A percentile compares a stretch with the other conserved stretches of the same genome.
phyloP scores from a whole-genome alignment of 2,797 vertebrate genomes.

The Squalus acanthias region DNA sequence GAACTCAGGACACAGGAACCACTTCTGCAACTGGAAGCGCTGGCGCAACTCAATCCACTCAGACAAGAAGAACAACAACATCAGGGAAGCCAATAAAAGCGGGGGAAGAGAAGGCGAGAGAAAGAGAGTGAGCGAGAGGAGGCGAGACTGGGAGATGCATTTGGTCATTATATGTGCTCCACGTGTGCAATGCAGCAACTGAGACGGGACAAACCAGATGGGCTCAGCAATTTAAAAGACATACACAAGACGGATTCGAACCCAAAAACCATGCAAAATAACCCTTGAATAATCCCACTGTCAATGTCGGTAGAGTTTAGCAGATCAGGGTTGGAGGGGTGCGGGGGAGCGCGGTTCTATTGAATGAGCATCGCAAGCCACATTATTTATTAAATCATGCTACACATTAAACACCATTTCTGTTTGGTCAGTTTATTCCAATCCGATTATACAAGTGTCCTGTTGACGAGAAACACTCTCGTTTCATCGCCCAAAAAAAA shows the following conservation, averaged over 20 bases:
- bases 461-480: not conserved
- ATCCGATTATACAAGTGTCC: not conserved
- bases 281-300: not conserved
- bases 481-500: not conserved
- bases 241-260: no score
- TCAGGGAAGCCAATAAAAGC: no score
- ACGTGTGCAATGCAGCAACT: constrained; percentile 2
- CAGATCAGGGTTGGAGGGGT: not conserved
- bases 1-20: not conserved
- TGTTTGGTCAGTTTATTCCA: not conserved
- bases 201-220: not conserved
- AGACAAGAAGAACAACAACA: not conserved
- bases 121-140: not conserved
- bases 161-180: not conserved
- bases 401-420: not conserved
- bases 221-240: not conserved
- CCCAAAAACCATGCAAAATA: not conserved
- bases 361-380: no score
- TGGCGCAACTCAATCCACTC: not conserved
- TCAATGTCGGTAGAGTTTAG: not conserved
- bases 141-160: not conserved
- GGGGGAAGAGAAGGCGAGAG: not conserved
- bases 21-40: not conserved
- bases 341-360: not conserved
- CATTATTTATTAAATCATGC: not conserved